A percentile compares a stretch with the other conserved stretches of the same genome.
Evolutionary conservation across 2,888 invertebrate genomes (phyloP).

Genomic region (Athalia circularis): DNA sequence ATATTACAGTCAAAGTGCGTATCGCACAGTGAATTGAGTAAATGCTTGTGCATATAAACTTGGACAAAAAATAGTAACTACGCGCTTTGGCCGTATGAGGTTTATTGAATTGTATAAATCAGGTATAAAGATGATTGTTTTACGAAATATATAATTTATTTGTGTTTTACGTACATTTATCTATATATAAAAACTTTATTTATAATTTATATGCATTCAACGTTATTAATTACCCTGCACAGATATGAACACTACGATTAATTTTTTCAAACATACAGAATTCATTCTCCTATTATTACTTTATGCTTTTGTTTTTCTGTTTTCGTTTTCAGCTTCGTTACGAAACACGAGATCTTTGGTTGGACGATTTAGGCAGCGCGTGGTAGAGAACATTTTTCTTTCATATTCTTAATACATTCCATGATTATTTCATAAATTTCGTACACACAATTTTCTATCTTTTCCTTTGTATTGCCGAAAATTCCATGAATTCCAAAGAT

Average conservation of each 20-base stretch:
- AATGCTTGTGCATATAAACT: neutral
- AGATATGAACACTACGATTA: neutral
- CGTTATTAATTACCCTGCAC: neutral
- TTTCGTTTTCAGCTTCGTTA: constrained; percentile 24
- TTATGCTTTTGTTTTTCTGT: constrained; percentile 12
- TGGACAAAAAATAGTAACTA: neutral
- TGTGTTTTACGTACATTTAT: neutral
- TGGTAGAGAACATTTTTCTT: constrained; percentile 28
- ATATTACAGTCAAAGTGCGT: constrained; percentile 11
- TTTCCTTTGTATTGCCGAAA: neutral
- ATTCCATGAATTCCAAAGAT: neutral
- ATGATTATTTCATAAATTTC: neutral
- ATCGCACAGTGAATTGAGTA: neutral
- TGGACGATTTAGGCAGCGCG: constrained; percentile 21
- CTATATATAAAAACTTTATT: constrained; percentile 15
- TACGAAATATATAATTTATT: constrained; percentile 29
- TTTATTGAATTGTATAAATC: constrained; percentile 37
- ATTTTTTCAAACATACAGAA: neutral
- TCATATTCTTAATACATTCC: constrained; percentile 1
- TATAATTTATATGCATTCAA: neutral
- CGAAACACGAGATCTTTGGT: constrained; percentile 33
- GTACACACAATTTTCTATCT: neutral
- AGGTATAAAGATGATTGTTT: constrained; percentile 3
- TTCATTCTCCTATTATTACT: neutral
- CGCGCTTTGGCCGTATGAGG: constrained; percentile 14